These are phyloP conservation scores for Miopithecus talapoin DNA, from an alignment of 2,797 vertebrate species.

Conservation along the genomic window DNA sequence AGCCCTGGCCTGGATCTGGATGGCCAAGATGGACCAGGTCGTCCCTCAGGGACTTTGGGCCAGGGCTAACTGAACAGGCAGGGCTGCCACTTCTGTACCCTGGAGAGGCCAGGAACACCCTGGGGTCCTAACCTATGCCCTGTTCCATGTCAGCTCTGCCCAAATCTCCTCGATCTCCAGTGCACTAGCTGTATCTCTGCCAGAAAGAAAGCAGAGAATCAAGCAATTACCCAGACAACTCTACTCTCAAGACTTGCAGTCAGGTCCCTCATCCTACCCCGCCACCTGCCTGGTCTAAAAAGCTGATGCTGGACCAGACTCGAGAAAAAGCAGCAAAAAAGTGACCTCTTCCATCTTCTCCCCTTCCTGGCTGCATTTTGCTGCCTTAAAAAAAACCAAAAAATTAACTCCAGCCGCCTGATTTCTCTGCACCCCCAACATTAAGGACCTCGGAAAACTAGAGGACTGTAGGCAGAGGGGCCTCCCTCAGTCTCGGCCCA, in stretches of 20 bases:
- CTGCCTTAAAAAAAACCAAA: background rate
- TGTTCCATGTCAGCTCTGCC: rapidly evolving
- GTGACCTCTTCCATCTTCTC: background rate
- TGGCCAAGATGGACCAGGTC: rapidly evolving
- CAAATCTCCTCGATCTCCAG: background rate
- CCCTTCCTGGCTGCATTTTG: background rate
- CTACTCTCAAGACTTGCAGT: background rate
- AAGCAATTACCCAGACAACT: background rate
- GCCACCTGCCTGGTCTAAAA: background rate
- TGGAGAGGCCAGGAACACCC: background rate
- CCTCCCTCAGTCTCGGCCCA: constrained; percentile 90
- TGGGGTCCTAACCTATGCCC: rapidly evolving
- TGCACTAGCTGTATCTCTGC: background rate
- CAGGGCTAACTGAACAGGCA: background rate
- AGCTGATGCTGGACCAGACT: background rate
- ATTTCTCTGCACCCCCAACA: constrained; percentile 47
- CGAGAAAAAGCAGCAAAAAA: background rate
- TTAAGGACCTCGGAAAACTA: constrained; percentile 48
- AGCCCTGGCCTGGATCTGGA: background rate
- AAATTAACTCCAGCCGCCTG: background rate
- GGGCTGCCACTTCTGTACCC: background rate
- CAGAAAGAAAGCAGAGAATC: background rate
- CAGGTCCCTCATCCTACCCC: background rate
- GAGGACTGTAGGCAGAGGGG: background rate
- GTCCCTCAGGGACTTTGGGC: background rate